phyloP scores from a whole-genome alignment of 2,113 vertebrate species.

The Ornithorhynchus anatinus region DNA sequence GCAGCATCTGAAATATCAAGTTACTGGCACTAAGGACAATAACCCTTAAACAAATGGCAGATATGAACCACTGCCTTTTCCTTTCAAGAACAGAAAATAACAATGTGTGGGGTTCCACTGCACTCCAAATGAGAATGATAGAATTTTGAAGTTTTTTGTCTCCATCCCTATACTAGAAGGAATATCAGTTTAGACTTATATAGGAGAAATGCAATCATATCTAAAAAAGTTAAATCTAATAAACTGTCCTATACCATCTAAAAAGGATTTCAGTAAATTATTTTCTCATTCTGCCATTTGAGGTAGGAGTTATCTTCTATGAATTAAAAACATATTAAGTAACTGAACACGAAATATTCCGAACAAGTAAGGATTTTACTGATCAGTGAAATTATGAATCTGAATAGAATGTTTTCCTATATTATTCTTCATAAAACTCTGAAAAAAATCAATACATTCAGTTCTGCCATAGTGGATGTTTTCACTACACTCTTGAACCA shows the following conservation, averaged over 20 bases:
- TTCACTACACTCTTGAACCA: no score
- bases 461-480: no score
- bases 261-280: not conserved
- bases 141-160: not conserved
- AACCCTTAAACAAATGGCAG: not conserved
- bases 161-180: not conserved
- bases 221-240: no score
- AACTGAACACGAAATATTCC: not conserved
- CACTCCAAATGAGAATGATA: not conserved
- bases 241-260: not conserved
- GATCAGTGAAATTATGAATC: not conserved
- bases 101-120: not conserved
- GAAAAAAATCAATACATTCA: no score
- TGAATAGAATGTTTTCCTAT: not conserved
- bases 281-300: not conserved
- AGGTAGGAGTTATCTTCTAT: not conserved
- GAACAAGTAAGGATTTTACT: not conserved
- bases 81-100: constrained; percentile 12
- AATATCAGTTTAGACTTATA: not conserved
- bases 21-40: not conserved
- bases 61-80: not conserved
- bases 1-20: not conserved
- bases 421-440: no score
- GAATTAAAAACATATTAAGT: not conserved
- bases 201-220: not conserved